phyloP scores from a whole-genome alignment of 2,113 vertebrate genomes.

The Sinocyclocheilus maitianheensis region DNA sequence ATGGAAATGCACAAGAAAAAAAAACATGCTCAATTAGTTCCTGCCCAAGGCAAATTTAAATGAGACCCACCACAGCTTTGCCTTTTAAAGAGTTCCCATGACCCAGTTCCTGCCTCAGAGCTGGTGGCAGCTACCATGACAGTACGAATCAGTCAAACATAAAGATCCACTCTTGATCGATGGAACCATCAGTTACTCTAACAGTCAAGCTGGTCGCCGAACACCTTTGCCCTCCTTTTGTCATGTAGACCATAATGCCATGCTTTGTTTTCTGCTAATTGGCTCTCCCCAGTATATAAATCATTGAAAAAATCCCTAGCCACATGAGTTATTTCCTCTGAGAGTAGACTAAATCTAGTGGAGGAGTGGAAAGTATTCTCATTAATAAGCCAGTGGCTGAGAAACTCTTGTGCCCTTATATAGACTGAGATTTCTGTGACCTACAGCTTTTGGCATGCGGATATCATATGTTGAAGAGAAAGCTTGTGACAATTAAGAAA shows the following conservation, averaged over 20 bases:
- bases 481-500: slow-evolving; percentile 9
- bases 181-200: slow-evolving; percentile 69
- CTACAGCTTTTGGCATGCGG: slow-evolving; percentile 43
- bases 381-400: slow-evolving; percentile 54
- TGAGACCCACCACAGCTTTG: slow-evolving; percentile 43
- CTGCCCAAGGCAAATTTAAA: slow-evolving; percentile 36
- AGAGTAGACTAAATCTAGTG: slow-evolving; percentile 61
- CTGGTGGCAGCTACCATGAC: slow-evolving; percentile 66
- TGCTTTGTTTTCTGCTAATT: slow-evolving; percentile 75
- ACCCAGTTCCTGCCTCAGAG: slow-evolving; percentile 70
- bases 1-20: slow-evolving; percentile 7
- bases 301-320: slow-evolving; percentile 64
- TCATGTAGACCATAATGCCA: slow-evolving; percentile 67
- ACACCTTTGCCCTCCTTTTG: slow-evolving; percentile 64
- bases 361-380: slow-evolving; percentile 65
- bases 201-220: slow-evolving; percentile 65
- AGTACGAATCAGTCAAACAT: slow-evolving; percentile 69
- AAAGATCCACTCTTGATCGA: slow-evolving; percentile 73
- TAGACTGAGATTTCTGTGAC: slow-evolving; percentile 34
- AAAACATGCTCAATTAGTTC: slow-evolving; percentile 46
- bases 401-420: slow-evolving; percentile 46
- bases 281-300: slow-evolving; percentile 72
- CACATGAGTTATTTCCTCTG: slow-evolving; percentile 55
- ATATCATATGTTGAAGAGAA: slow-evolving; percentile 18
- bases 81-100: slow-evolving; percentile 57